Evolutionary conservation across 2,888 invertebrate genomes (phyloP), one percentile per base, ranked within the genome.

Genomic region (Tetrapedia diversipes): DNA sequence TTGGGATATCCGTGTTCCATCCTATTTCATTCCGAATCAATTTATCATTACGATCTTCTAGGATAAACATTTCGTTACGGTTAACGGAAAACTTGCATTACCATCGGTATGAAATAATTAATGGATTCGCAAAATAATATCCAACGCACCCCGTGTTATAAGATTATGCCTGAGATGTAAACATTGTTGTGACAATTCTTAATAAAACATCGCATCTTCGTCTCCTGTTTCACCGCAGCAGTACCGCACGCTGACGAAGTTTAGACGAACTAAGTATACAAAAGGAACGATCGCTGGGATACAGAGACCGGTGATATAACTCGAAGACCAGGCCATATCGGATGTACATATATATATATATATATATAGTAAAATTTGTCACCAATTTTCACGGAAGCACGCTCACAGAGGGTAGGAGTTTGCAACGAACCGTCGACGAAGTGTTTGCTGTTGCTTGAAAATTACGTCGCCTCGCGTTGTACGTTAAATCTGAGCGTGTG

Each of bases 21-120:
- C 67, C 67, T 53, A 49, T 65, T 69, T 66, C 54, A 76, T 70
- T 64, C 51, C 39, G 67, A 70, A 60, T 70, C 80, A 66, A 73
- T 61, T 79, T 73, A 73, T 79, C 63, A 70, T 69, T 39, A 27
- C 8, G 24, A 37, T n/a, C 24, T 24, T 4, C 24, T 14, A 14
- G 6, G 29, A 8, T 11, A 27, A 22, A 19, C 29, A 14, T 34
- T 61, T 34, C 24, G 11, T 37, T n/a, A 63, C 51, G 51, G 51
- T 63, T 37, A 51, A 39, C 19, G 19, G 27, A 8, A 49, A 29
- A 8, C 49, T 60, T 34, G n/a, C 47, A 49, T 61, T n/a, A 54
- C 7, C 54, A 0, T 19, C 7, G n/a, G n/a, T n/a, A n/a, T n/a
- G n/a, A n/a, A n/a, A n/a, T n/a, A n/a, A n/a, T n/a, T n/a, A n/a